phyloP scores from a whole-genome alignment of 2,113 vertebrate species.

The Tragelaphus scriptus region DNA sequence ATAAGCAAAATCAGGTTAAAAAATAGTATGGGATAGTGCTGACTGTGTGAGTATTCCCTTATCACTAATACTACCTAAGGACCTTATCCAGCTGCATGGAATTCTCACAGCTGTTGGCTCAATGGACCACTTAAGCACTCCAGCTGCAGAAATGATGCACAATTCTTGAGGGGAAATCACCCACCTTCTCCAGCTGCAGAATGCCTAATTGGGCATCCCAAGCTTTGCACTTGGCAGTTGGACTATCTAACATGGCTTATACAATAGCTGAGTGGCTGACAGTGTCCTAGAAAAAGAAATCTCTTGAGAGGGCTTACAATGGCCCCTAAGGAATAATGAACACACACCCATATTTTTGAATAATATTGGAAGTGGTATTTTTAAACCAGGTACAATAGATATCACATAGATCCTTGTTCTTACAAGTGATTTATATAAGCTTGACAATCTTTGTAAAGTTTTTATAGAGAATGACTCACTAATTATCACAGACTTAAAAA shows the following conservation, averaged over 20 bases:
- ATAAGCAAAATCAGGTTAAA: constrained; percentile 7
- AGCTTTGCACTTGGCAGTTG: constrained; percentile 49
- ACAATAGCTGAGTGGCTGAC: constrained; percentile 54
- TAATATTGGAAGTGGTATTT: background rate
- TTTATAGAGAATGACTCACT: background rate
- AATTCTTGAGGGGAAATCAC: constrained; percentile 58
- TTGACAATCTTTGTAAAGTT: background rate
- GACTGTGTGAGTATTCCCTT: constrained; percentile 37
- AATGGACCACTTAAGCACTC: constrained; percentile 63
- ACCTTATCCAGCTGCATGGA: constrained; percentile 34
- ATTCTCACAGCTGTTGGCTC: constrained; percentile 64
- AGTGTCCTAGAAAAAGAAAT: constrained; percentile 45
- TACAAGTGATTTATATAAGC: constrained; percentile 26
- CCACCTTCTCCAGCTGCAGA: constrained; percentile 62
- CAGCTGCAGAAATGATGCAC: constrained; percentile 49
- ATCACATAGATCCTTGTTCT: background rate
- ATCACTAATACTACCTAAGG: constrained; percentile 63
- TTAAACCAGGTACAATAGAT: background rate
- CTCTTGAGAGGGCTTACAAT: constrained; percentile 24
- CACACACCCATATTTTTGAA: background rate
- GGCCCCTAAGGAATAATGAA: constrained; percentile 7
- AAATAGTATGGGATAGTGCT: background rate
- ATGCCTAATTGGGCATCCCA: constrained; percentile 30
- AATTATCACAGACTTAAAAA: constrained; percentile 4
- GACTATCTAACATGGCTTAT: constrained; percentile 22